Evolutionary conservation across 2,797 vertebrate species (phyloP).

Genomic region (Coreius guichenoti): DNA sequence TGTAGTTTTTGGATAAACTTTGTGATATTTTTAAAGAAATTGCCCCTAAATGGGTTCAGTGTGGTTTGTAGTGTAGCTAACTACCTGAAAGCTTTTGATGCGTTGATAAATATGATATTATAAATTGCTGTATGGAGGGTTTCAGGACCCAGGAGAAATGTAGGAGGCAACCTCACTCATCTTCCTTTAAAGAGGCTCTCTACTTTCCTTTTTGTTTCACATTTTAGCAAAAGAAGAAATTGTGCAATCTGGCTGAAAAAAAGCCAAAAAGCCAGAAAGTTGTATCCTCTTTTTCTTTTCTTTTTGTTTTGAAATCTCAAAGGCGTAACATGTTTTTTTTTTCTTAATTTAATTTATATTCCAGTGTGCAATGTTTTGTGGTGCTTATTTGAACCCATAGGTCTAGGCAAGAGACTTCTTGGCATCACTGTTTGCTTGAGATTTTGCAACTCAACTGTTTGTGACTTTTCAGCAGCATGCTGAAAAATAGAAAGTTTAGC

Average conservation of each 20-base stretch:
- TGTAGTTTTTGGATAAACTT: background rate
- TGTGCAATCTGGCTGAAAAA: conserved; percentile 53
- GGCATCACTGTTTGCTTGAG: background rate
- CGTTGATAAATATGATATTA: conserved; percentile 5
- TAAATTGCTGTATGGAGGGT: conserved; percentile 13
- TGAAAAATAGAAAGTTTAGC: background rate
- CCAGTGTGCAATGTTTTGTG: background rate
- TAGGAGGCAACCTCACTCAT: conserved; percentile 61
- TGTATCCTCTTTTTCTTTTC: background rate
- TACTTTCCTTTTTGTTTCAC: conserved; percentile 64
- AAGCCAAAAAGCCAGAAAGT: too few relatives aligned
- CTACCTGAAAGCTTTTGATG: background rate
- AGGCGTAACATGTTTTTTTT: background rate
- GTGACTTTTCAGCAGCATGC: background rate
- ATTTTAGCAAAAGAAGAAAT: conserved; percentile 55
- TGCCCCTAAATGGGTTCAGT: too few relatives aligned
- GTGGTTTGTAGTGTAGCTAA: background rate
- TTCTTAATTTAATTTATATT: background rate
- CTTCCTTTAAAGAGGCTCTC: conserved; percentile 60
- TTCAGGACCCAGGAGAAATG: conserved; percentile 56
- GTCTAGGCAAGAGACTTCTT: background rate
- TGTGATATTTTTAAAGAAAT: background rate
- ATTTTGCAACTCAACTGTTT: background rate
- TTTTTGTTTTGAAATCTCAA: background rate
- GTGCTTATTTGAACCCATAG: background rate